Base-by-base conservation (phyloP, 2,113 vertebrate genomes). In the Nettapus auritus region DNA sequence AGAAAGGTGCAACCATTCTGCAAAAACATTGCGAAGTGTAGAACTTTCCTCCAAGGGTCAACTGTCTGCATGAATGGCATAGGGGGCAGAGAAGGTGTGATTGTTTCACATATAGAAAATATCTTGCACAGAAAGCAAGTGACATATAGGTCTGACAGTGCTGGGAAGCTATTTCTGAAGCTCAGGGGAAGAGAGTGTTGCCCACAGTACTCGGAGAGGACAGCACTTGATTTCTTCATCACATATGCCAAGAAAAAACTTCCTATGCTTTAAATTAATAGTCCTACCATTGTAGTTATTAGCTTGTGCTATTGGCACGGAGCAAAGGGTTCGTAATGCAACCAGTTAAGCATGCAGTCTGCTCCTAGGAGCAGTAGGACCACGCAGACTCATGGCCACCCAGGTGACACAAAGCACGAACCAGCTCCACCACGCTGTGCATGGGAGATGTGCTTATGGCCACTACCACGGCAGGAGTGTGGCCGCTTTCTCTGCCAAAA, bases 341-440 rank as follows among this genome's bases (percentile, higher is more conserved):
- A 42, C 26, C 62, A 42, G 50, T 66, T 73, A 57, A 40, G 76
- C 46, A 36, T 42, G 22, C n/a, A 46, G 5, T 53, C 73, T 87
- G 66, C 86, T 56, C 34, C 4, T 1, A 34, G 66, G 69, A 82
- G 70, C 0, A 2, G 80, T 36, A 56, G 28, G 55, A 55, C 29
- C 62, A 28, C 31, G 69, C 42, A 88, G 80, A 38, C n/a, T 19
- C 64, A 29, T 0, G 1, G 26, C 26, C 60, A 75, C 23, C 20
- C 31, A 34, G 53, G 33, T 69, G 64, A 36, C 68, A 40, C 5
- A 7, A 53, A 67, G 31, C 38, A 46, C 0, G 0, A 22, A n/a
- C 0, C 0, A 94, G 19, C 46, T 8, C 26, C 67, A 53, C 67
- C 67, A 33, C 21, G 4, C n/a, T 0, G 0, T 8, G n/a, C 1